A percentile compares a stretch with the other conserved stretches of the same genome.
These are phyloP conservation scores for Scaeva pyrastri DNA, from an alignment of 2,888 invertebrate species.

Conservation along the genomic window DNA sequence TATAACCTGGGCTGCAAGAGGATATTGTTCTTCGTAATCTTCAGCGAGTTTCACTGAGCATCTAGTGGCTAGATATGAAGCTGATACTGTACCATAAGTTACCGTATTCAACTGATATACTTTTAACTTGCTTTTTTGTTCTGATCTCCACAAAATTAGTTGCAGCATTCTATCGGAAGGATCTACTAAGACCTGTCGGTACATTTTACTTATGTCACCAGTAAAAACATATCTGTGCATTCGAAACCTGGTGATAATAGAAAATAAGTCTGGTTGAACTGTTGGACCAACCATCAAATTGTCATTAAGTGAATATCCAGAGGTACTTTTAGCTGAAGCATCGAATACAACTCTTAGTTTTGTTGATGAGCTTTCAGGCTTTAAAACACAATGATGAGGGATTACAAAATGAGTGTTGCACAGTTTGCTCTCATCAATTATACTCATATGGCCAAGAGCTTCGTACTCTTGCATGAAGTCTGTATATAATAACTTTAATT, in stretches of 20 bases:
- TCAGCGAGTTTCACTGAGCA: too few species aligned
- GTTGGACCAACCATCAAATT: slow-evolving; percentile 9
- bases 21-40: too few species aligned
- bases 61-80: too few species aligned
- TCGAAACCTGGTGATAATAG: too few species aligned
- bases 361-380: not conserved
- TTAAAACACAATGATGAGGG: slow-evolving; percentile 2
- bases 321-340: too few species aligned
- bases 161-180: not conserved
- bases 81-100: too few species aligned
- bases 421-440: slow-evolving; percentile 3
- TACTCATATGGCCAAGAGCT: not conserved
- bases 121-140: too few species aligned
- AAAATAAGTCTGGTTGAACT: not conserved
- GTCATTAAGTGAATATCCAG: not conserved
- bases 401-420: slow-evolving; percentile 3
- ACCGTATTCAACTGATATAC: too few species aligned
- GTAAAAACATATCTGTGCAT: too few species aligned
- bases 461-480: not conserved
- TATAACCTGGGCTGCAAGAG: too few species aligned
- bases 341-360: too few species aligned
- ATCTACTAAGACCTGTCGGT: slow-evolving; percentile 5
- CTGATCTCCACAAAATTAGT: slow-evolving; percentile 10
- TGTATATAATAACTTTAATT: slow-evolving; percentile 1
- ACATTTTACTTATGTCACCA: too few species aligned